Conservation (phyloP, 1,140 invertebrate genomes). For the Hycleus phaleratus region DNA sequence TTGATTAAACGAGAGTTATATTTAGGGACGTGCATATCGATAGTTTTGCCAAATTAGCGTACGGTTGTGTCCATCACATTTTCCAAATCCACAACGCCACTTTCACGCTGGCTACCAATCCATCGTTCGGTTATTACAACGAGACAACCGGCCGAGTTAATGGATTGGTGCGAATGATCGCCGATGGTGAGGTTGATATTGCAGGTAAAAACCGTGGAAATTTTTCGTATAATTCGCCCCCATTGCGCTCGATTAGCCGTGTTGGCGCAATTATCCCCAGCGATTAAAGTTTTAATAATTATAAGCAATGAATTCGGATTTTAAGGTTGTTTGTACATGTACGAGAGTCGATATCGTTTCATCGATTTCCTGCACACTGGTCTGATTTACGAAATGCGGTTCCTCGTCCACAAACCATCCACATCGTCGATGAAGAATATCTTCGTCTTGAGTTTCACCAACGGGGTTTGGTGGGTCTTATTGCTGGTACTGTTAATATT, state of each 20-base stretch:
- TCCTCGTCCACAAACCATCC: conserved; percentile 24
- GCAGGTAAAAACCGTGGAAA: conserved; percentile 1
- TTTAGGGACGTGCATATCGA: no score
- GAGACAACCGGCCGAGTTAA: conserved; percentile 13
- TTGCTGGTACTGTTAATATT: neutral
- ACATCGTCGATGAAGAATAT: conserved; percentile 26
- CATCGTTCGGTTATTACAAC: conserved; percentile 20
- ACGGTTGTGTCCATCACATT: no score
- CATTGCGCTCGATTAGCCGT: no score
- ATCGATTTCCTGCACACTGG: conserved; percentile 15
- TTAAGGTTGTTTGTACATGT: conserved; percentile 7
- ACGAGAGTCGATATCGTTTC: conserved; percentile 8
- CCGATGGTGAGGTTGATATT: conserved; percentile 16
- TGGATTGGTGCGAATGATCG: conserved; percentile 18
- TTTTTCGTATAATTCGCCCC: no score
- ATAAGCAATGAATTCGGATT: neutral
- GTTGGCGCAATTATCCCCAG: no score
- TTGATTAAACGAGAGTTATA: no score
- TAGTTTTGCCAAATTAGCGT: no score
- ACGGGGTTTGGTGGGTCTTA: conserved; percentile 20
- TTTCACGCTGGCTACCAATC: no score
- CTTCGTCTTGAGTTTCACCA: conserved; percentile 20
- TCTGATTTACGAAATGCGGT: neutral
- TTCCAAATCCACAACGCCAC: no score
- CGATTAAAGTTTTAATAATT: no score